Evolutionary conservation across 2,113 vertebrate species (phyloP), one percentile per base, ranked within the genome.

Genomic region (Lota lota): DNA sequence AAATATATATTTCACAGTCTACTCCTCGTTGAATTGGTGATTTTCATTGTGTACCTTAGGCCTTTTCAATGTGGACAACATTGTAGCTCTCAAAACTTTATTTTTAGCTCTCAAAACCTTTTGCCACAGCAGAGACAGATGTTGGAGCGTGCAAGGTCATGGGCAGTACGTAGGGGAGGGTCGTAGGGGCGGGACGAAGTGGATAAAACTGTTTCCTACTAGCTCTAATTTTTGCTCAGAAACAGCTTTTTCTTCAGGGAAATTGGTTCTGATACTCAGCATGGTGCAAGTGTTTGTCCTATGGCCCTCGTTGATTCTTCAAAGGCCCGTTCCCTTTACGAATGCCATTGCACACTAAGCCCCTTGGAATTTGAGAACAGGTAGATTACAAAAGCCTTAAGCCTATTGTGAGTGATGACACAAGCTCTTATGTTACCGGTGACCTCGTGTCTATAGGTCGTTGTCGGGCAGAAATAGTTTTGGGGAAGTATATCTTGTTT

Each of bases 361-460:
- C 74, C 67, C 73, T 47, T 79, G 76, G 81, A 86, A 79, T 83
- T 80, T 78, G 74, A 77, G 76, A 74, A 75, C 73, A 83, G 83
- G 81, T 83, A 74, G 79, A 81, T 80, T 73, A 79, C 74, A 78
- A 81, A 79, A 65, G 70, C 56, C 72, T 70, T 66, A 81, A 47
- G 76, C 70, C 69, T 75, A 54, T 75, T 80, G 74, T 72, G 51
- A 70, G 74, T 73, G 72, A 50, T 56, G 69, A 33, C 68, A 58
- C 47, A 63, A 59, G 78, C 63, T 61, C 21, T 67, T 74, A 65
- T 70, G 22, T 10, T 64, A 21, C 65, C 40, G 59, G 54, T 36
- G 33, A 53, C 12, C 21, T 22, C 14, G 47, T 21, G 21, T 15
- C 51, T 72, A 19, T 78, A 58, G 70, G 40, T 57, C n/a, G 54